A percentile compares a stretch with the other conserved stretches of the same genome.
phyloP scores from a whole-genome alignment of 64 coral and sea anemone species.

The Montipora efflorescens region DNA sequence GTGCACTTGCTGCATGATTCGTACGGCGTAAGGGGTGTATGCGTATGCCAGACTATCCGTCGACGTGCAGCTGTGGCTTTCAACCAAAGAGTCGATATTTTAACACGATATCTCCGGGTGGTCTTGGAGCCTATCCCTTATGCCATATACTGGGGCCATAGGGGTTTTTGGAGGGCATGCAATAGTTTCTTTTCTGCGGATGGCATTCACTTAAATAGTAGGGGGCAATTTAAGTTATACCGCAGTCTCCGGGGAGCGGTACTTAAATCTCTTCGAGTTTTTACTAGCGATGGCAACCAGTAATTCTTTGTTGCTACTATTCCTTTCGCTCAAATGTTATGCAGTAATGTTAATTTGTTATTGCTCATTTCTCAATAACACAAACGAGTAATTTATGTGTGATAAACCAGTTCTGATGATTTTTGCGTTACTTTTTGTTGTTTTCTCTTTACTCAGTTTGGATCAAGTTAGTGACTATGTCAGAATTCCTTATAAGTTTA shows the following conservation, averaged over 20 bases:
- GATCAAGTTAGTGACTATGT: no score
- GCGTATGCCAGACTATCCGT: slow-evolving; percentile 7
- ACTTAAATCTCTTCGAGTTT: no score
- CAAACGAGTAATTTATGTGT: no score
- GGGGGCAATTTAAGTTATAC: background rate
- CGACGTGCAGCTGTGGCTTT: background rate
- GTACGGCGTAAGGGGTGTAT: background rate
- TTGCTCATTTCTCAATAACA: no score
- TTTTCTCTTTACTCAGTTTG: no score
- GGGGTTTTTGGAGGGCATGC: background rate
- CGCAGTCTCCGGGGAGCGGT: background rate
- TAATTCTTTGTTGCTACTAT: no score
- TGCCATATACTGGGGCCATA: background rate
- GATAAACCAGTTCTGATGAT: no score
- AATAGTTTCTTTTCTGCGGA: background rate
- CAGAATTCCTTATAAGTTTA: no score
- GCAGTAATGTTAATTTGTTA: background rate
- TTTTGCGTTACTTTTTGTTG: no score
- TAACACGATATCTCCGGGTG: background rate
- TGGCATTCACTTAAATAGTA: background rate
- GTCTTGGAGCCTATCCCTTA: slow-evolving; percentile 4
- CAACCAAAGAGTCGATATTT: background rate
- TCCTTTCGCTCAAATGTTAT: background rate
- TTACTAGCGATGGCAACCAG: no score
- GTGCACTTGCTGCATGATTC: background rate